Evolutionary conservation across 2,113 vertebrate genomes (phyloP), one percentile per base, ranked within the genome.

Genomic region (Xenotilapia caudafasciata): DNA sequence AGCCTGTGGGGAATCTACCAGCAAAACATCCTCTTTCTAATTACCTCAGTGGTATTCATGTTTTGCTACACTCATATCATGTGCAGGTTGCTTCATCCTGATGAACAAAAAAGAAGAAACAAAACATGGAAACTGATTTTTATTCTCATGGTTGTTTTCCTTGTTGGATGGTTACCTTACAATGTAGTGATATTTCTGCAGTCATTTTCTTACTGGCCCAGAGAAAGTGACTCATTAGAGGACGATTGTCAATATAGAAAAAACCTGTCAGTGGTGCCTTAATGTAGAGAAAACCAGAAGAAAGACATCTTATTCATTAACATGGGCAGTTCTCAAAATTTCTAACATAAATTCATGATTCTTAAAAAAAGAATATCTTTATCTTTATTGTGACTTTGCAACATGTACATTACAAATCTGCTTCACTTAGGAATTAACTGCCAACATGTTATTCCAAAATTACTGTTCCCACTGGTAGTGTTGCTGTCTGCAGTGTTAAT

Each of bases 91-190:
- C 93, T 97, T 28, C 86, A 92, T 58, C 93, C 97, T 9, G 96
- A n/a, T 96, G 62, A n/a, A n/a, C 97, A 93, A 82, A 97, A 95
- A 82, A 97, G 96, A 81, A 97, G 93, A 53, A 95, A 93, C 91
- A 97, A 96, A 90, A 98, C 98, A 0, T 93, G 98, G n/a, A 97
- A 96, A 82, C 97, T 99, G 6, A 98, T 99, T 90, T 96, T 98
- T 19, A 93, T 94, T 33, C 97, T 99, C 0, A 97, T 98, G 91
- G 49, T 96, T 13, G 95, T 96, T 14, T 98, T 98, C 94, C 98
- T 98, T 89, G 23, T 99, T n/a, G 97, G 97, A 84, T 99, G 98
- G 98, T 94, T 93, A 6, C 98, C 98, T 15, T 99, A 98, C 89
- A 99, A 99, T 38, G 49, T 97, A 5, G 35, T 97, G 17, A 95